Evolutionary conservation across 92 coral and sea anemone genomes (phyloP), one percentile per base, ranked within the genome.

Genomic region (Epizoanthus scotinus): DNA sequence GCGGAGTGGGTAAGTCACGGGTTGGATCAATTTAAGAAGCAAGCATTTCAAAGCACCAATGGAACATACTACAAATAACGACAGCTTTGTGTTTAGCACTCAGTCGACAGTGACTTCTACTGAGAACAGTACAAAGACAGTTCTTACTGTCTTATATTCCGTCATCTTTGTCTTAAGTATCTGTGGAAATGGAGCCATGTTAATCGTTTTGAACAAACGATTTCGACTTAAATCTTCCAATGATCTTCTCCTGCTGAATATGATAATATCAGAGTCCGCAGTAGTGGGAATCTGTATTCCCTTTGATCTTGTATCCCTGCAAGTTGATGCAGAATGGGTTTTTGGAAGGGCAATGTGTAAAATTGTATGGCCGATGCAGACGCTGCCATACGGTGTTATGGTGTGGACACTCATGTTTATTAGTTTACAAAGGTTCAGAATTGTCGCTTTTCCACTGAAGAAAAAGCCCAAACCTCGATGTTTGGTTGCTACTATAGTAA

Each of bases 331-430:
- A 1, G 50, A 70, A n/a, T 92, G 97, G 97, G 52, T 89, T 58
- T 89, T 89, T 63, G 97, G 97, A 8, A 21, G 84, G 10, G 25
- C 85, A 0, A 66, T 92, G 91, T 92, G 97, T 67, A 91, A 89
- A 61, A 54, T 89, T 2, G 25, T 92, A 3, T 89, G 93, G 91
- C 97, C 97, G 0, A 50, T 92, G 52, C 97, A 92, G 71, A 92
- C 97, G 0, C 71, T 91, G 6, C 87, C 91, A 0, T 83, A 86
- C n/a, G 93, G 97, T 0, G 90, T 89, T 5, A 84, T 92, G 15
- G 97, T 92, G 5, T 73, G 91, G 82, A 89, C 88, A 0, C 63
- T 92, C 1, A 86, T 90, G 38, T 75, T 90, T 20, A 73, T 92
- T 71, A 92, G 97, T 59, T 24, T 84, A 38, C 91, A 92, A 49